Evolutionary conservation across 1,140 invertebrate genomes (phyloP), one percentile per base, ranked within the genome.

Genomic region (Steinernema feltiae): DNA sequence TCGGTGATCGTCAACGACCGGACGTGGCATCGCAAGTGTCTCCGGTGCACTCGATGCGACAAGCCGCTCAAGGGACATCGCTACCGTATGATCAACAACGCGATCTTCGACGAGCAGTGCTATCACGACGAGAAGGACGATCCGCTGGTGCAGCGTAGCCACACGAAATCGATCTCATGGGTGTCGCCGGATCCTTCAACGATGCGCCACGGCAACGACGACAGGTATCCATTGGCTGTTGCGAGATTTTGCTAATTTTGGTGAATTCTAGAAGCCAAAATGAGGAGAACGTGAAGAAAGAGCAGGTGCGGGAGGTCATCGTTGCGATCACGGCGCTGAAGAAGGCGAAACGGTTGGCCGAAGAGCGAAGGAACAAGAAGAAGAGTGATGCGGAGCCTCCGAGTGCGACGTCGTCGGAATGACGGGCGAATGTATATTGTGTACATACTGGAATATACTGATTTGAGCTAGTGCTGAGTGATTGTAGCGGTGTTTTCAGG

Each of bases 1-100:
- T 63, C 53, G 3, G 53, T 63, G 53, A 63, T 63, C 24, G 53
- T 63, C 53, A 63, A 63, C 53, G 53, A 63, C 53, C 53, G 53
- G 7, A 27, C 24, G 53, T 63, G 53, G 53, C 53, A 63, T 27
- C 53, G 53, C 15, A 15, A 63, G 15, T 63, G 53, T 21, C 53
- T 63, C 53, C 53, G 53, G 2, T 63, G 53, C 24, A 63, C 15
- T 21, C 53, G 24, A 63, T 63, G 53, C 24, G 53, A 63, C 24
- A 7, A 27, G 15, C 53, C 15, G 24, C 53, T 63, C 15, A 63
- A 63, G 53, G 53, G 53, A 12, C 53, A 63, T 27, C 53, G 15
- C 15, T 63, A 63, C 53, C 53, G 53, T 63, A 63, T 63, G 53
- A 7, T 63, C 7, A 63, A 63, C 53, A 63, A 63, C 53, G 7